These are phyloP conservation scores for Mesopsocus fuscifrons DNA, from an alignment of 2,888 invertebrate species.

Conservation along the genomic window DNA sequence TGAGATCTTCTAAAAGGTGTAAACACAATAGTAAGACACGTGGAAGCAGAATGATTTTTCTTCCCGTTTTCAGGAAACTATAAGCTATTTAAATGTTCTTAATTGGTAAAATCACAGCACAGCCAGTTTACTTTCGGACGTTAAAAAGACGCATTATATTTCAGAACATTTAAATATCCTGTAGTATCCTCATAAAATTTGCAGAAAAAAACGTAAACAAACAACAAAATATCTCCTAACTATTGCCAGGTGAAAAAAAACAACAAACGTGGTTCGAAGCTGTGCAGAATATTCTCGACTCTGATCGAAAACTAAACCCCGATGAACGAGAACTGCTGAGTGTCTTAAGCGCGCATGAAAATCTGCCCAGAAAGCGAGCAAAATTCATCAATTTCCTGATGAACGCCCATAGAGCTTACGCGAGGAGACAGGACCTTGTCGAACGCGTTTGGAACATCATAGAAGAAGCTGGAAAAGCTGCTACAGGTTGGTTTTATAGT, in stretches of 20 bases:
- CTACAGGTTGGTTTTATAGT: neutral
- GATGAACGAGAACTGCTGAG: conserved; percentile 42
- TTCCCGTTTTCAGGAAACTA: too few relatives aligned
- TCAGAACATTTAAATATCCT: too few relatives aligned
- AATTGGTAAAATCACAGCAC: too few relatives aligned
- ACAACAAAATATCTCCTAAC: too few relatives aligned
- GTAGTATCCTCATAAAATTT: too few relatives aligned
- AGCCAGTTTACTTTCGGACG: too few relatives aligned
- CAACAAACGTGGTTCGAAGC: conserved; percentile 68
- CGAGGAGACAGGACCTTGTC: conserved; percentile 32
- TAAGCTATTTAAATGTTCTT: too few relatives aligned
- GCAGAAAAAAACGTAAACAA: too few relatives aligned
- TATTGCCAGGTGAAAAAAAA: conserved; percentile 41
- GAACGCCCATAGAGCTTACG: conserved; percentile 35
- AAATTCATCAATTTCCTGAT: conserved; percentile 65
- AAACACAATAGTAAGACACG: too few relatives aligned
- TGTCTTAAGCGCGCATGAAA: conserved; percentile 46
- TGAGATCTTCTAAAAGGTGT: too few relatives aligned
- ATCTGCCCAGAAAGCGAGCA: conserved; percentile 68
- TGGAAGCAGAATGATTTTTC: too few relatives aligned
- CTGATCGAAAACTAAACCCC: conserved; percentile 31
- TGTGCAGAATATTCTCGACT: conserved; percentile 42
- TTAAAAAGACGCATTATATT: too few relatives aligned
- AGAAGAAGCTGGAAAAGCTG: conserved; percentile 20
- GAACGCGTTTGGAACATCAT: conserved; percentile 46